Evolutionary conservation across 2,113 vertebrate genomes (phyloP).

Genomic region (Plestiodon gilberti): DNA sequence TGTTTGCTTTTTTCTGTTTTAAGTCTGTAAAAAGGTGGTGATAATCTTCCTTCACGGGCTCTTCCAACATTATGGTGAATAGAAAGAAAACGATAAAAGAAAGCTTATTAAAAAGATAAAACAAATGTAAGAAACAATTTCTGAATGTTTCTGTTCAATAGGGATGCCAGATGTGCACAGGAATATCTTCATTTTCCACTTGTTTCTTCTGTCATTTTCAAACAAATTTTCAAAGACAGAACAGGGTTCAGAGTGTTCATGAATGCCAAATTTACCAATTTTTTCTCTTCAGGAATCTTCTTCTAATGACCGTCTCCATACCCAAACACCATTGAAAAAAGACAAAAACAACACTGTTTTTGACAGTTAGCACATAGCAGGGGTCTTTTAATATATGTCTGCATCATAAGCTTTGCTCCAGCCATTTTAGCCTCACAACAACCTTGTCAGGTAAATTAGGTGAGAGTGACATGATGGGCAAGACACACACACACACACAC

Average conservation of each 20-base stretch:
- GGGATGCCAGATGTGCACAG: constrained; percentile 27
- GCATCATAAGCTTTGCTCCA: background rate
- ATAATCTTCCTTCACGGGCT: constrained; percentile 14
- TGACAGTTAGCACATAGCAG: background rate
- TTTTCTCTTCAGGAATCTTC: background rate
- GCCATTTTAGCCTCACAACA: background rate
- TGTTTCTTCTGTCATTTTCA: background rate
- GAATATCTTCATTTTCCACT: constrained; percentile 36
- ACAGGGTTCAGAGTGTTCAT: background rate
- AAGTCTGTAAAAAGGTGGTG: background rate
- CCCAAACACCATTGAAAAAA: background rate
- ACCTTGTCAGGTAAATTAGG: background rate
- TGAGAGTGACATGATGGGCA: background rate
- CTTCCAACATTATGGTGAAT: constrained; percentile 41
- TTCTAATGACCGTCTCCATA: background rate
- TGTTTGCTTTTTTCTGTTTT: constrained; percentile 28
- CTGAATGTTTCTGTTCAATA: constrained; percentile 35
- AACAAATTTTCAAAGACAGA: constrained; percentile 14
- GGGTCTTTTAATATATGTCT: background rate
- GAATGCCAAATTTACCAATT: background rate
- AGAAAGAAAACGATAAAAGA: constrained; percentile 47
- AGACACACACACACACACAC: too few species aligned
- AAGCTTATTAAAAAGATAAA: constrained; percentile 36
- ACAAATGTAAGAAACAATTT: constrained; percentile 4
- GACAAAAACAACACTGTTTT: background rate